Conservation (phyloP, 2,888 invertebrate genomes). For the Zootermopsis nevadensis region DNA sequence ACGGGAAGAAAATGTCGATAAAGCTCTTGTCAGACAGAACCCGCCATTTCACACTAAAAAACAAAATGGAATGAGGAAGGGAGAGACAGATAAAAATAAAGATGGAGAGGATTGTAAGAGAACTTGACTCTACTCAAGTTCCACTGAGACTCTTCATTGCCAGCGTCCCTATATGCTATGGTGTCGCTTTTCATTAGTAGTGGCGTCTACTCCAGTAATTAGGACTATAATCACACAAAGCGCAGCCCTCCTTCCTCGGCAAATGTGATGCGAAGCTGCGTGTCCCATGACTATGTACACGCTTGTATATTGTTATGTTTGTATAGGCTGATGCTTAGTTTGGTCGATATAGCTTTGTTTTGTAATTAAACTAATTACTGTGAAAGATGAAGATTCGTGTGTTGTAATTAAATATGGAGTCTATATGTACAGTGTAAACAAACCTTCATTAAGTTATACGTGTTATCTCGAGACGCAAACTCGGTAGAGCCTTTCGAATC, state of each 20-base stretch:
- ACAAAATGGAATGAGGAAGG: background rate
- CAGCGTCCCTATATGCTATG: background rate
- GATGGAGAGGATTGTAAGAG: background rate
- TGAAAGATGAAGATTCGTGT: background rate
- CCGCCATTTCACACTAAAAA: background rate
- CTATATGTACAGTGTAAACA: too few relatives aligned
- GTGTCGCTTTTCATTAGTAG: background rate
- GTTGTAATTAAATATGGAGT: background rate
- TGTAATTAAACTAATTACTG: background rate
- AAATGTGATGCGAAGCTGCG: background rate
- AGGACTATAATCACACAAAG: background rate
- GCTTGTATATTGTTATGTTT: background rate
- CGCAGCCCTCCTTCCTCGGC: background rate
- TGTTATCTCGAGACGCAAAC: too few relatives aligned
- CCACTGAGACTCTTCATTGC: background rate
- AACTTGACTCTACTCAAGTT: background rate
- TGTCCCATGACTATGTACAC: background rate
- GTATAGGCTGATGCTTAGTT: too few relatives aligned
- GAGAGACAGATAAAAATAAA: background rate
- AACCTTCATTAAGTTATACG: too few relatives aligned
- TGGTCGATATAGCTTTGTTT: background rate
- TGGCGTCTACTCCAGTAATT: background rate
- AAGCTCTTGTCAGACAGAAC: constrained; percentile 12
- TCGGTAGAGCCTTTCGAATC: too few relatives aligned
- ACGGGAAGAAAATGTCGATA: constrained; percentile 3